Evolutionary conservation across 2,888 invertebrate genomes (phyloP), one percentile per base, ranked within the genome.

Genomic region (Euproctis similis): DNA sequence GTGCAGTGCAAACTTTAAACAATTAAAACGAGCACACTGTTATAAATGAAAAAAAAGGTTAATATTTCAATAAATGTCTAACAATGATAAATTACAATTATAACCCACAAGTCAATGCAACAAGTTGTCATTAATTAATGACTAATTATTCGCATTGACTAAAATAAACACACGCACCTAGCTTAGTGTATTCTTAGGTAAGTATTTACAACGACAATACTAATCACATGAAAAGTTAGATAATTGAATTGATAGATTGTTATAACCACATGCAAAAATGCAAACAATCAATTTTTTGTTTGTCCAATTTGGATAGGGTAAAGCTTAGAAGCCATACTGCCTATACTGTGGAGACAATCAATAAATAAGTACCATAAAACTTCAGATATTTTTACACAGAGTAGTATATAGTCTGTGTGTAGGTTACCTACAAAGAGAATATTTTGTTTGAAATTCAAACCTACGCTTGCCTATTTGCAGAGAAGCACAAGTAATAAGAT

Each of bases 81-180:
- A 31, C 28, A 10, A 21, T 21, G 9, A 39, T 57, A 59, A 60
- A 56, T 58, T 53, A n/a, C n/a, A n/a, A n/a, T n/a, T n/a, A 60
- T 46, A 47, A 62, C 74, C 74, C 74, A 41, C 31, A n/a, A 49
- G 82, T 82, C 68, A 64, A 55, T 63, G 78, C 67, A 78, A 84
- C 82, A 76, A 81, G 78, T 63, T 59, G 78, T 53, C 81, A 84
- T 81, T 81, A 12, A 50, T 13, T 22, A 82, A 82, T 82, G 80
- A 62, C 76, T 70, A 77, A 60, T 84, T 71, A 82, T 81, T 80
- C 59, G 68, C 74, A 71, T 63, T 54, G 61, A 81, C 82, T 49
- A 7, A 29, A 17, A 8, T 26, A 36, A 50, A 42, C 53, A 31
- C 35, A 40, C 30, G 56, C 67, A 68, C 71, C 71, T 37, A 44